A percentile compares a stretch with the other conserved stretches of the same genome.
These are phyloP conservation scores for Protobothrops mucrosquamatus DNA, from an alignment of 2,113 vertebrate species.

Conservation along the genomic window DNA sequence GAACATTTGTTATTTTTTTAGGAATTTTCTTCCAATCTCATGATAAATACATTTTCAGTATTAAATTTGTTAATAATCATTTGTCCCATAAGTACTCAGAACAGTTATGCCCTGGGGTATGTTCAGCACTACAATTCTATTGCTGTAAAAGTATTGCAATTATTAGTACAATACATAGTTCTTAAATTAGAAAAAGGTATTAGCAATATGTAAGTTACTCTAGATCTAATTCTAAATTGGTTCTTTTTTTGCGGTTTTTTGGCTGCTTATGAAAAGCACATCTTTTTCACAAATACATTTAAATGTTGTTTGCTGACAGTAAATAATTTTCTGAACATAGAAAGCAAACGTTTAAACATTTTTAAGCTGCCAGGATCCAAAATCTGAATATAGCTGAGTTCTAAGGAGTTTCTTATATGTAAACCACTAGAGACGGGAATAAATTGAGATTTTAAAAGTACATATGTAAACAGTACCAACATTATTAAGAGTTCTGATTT, in stretches of 20 bases:
- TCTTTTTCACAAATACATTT: not conserved
- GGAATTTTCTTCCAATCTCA: not conserved
- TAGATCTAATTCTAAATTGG: not conserved
- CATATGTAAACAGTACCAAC: not conserved
- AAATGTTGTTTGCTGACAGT: not conserved
- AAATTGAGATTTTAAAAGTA: not conserved
- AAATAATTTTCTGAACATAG: not conserved
- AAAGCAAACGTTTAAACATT: not conserved
- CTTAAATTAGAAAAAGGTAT: not conserved
- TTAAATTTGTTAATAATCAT: not conserved
- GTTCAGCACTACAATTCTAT: not conserved
- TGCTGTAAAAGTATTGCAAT: not conserved
- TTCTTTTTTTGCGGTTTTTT: not conserved
- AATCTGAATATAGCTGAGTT: not conserved
- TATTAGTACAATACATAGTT: not conserved
- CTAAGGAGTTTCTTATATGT: not conserved
- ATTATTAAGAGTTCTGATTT: not conserved
- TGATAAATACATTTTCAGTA: not conserved
- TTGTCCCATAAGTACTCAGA: not conserved
- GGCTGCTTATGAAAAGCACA: not conserved
- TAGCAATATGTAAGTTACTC: not conserved
- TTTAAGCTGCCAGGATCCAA: not conserved
- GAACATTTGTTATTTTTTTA: not conserved
- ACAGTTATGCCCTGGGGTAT: not conserved
- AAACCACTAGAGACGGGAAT: not conserved